A percentile compares a stretch with the other conserved stretches of the same genome.
Evolutionary conservation across 2,888 invertebrate genomes (phyloP).

Genomic region (Tanytarsus gracilentus): DNA sequence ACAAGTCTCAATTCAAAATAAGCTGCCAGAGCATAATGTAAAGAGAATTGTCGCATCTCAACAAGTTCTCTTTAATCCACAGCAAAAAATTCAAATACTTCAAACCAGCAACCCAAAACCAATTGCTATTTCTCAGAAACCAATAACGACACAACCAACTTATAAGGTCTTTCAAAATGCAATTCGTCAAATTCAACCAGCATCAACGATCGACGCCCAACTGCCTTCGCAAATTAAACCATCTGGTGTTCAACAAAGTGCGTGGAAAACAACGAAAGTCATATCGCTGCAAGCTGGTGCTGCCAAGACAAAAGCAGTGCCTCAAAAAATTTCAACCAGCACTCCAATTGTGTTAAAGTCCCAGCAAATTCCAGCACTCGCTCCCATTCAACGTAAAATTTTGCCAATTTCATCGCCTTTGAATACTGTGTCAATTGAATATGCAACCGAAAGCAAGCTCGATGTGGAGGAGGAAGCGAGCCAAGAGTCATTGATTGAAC

Average conservation of each 20-base stretch:
- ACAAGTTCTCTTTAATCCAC: too few relatives aligned
- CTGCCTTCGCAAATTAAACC: too few relatives aligned
- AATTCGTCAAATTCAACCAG: too few relatives aligned
- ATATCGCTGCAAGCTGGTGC: too few relatives aligned
- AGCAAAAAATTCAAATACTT: neutral
- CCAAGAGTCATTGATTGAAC: neutral
- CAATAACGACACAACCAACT: neutral
- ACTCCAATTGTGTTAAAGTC: neutral
- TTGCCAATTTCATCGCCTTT: neutral
- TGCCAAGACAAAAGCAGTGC: neutral
- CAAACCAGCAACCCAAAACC: neutral
- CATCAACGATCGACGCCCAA: too few relatives aligned
- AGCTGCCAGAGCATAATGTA: too few relatives aligned
- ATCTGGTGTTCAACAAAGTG: too few relatives aligned
- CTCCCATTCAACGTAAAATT: conserved; percentile 2
- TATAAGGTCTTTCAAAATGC: too few relatives aligned
- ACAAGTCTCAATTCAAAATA: too few relatives aligned
- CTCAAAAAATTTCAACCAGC: neutral
- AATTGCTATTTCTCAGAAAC: neutral
- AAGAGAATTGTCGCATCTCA: too few relatives aligned
- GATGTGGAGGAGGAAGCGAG: neutral
- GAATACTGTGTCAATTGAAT: neutral
- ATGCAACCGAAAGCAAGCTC: neutral
- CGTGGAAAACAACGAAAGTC: too few relatives aligned
- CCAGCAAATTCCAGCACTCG: neutral